Percentiles rank a stretch among this genome's conserved stretches.
Conservation (phyloP, 1,140 invertebrate species). For the Cydia fagiglandana region DNA sequence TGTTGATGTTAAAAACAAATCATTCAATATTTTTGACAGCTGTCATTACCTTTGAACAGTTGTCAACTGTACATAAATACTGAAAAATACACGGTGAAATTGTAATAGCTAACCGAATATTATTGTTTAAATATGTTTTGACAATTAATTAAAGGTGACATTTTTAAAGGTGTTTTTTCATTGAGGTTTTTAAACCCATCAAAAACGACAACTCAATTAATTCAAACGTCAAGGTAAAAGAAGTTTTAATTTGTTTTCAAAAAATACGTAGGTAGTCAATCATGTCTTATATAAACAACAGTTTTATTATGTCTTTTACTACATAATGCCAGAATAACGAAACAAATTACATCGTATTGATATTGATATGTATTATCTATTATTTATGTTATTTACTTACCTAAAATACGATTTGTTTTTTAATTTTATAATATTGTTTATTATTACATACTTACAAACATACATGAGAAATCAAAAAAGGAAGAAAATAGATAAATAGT, state of each 20-base stretch:
- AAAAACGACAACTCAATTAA: background rate
- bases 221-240: background rate
- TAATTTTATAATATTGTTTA: too few species aligned
- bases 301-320: background rate
- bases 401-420: too few species aligned
- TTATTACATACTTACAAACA: too few species aligned
- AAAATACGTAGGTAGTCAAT: background rate
- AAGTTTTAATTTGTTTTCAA: background rate
- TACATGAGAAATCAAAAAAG: too few species aligned
- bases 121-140: background rate
- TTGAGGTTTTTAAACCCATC: background rate
- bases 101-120: background rate
- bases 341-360: background rate
- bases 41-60: background rate
- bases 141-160: background rate
- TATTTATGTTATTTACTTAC: too few species aligned
- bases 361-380: too few species aligned
- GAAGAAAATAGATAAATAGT: background rate
- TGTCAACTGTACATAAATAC: background rate
- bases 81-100: background rate
- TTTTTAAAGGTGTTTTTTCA: too few species aligned
- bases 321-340: too few species aligned
- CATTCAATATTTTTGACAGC: too few species aligned
- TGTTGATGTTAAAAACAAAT: too few species aligned
- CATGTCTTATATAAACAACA: background rate